These are phyloP conservation scores for Nyctalus aviator DNA, from an alignment of 2,797 vertebrate species.

Conservation along the genomic window DNA sequence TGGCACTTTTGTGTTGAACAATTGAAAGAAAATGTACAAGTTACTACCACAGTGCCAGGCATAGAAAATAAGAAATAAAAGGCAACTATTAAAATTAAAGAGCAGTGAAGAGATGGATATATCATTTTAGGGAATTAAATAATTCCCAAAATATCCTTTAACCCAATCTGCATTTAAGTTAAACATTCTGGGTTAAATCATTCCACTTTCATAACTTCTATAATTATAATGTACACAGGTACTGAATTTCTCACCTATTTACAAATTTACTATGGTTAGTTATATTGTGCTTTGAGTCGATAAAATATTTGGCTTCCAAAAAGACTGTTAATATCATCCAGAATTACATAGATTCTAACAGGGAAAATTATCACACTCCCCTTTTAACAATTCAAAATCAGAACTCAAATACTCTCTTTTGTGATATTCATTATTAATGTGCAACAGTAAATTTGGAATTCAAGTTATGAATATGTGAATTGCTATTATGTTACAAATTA, in stretches of 20 bases:
- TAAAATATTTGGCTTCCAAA: slow-evolving; percentile 16
- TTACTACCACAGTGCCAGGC: background rate
- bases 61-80: background rate
- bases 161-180: background rate
- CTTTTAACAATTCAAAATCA: background rate
- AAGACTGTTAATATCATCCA: background rate
- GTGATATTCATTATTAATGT: slow-evolving; percentile 45
- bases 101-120: background rate
- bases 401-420: slow-evolving; percentile 17
- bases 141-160: background rate
- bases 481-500: background rate
- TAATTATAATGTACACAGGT: background rate
- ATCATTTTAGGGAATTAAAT: background rate
- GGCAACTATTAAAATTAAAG: background rate
- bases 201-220: background rate
- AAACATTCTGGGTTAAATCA: background rate
- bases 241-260: slow-evolving; percentile 35
- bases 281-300: background rate
- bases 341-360: slow-evolving; percentile 7
- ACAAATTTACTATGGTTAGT: background rate
- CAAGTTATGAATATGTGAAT: slow-evolving; percentile 46
- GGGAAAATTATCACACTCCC: background rate
- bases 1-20: background rate
- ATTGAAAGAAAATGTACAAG: background rate
- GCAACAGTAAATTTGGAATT: slow-evolving; percentile 39